Evolutionary conservation across 2,113 vertebrate genomes (phyloP), one percentile per base, ranked within the genome.

Genomic region (Balaeniceps rex): DNA sequence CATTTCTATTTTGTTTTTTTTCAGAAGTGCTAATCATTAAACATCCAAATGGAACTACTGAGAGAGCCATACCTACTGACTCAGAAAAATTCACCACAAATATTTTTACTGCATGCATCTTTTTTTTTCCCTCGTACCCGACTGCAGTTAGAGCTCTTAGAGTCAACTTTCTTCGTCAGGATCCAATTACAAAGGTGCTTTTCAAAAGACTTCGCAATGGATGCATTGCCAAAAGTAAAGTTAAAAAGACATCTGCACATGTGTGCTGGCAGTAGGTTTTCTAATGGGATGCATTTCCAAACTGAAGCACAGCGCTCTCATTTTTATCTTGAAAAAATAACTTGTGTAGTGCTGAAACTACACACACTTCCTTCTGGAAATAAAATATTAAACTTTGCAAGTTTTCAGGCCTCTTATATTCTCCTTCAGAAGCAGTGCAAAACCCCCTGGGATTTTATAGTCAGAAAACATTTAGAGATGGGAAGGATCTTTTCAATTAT

Each of bases 111-210:
- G n/a, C 72, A 5, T 5, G 4, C 14, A 7, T 87, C 24, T 52
- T 28, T 11, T 47, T 60, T 60, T 64, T 11, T 0, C 10, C 17
- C 47, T 64, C 11, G 2, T 71, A 12, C n/a, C 42, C 33, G 7
- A 61, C 36, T n/a, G 77, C n/a, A 36, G 77, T 78, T 54, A 82
- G 52, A 95, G 74, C 68, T 76, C 58, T 26, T 28, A 4, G 38
- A 82, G 57, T 91, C 63, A 93, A 40, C 58, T 86, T 91, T 78
- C 63, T 65, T 40, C 31, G 10, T 71, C 66, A 91, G 83, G 95
- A 95, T 91, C 91, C 94, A 94, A 52, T 94, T 88, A 82, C 19
- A 88, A 87, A 97, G 94, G 91, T 91, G 85, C 87, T 80, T 97
- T 96, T 97, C 91, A 86, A 34, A 95, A 84, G 92, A 71, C 76